phyloP scores from a whole-genome alignment of 1,140 invertebrate species.

The Apis laboriosa region DNA sequence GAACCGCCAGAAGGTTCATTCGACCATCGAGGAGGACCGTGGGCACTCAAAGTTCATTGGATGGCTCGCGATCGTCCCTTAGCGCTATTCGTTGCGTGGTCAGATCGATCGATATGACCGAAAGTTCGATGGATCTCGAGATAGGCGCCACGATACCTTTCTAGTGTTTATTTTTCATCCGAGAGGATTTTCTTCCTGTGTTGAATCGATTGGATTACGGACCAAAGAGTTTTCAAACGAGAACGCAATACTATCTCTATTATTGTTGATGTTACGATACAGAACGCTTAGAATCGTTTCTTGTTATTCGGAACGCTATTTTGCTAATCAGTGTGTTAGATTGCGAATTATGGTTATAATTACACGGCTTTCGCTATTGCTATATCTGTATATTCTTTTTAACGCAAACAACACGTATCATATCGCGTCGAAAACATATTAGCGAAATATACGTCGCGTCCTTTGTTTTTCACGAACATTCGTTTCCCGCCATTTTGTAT shows the following conservation, averaged over 20 bases:
- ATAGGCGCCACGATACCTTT: slow-evolving; percentile 74
- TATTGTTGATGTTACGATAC: slow-evolving; percentile 9
- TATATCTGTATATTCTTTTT: slow-evolving; percentile 11
- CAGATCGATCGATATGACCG: slow-evolving; percentile 61
- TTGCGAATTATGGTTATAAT: slow-evolving; percentile 11
- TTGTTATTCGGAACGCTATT: slow-evolving; percentile 5
- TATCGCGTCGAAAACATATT: background rate
- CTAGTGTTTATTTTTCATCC: slow-evolving; percentile 52
- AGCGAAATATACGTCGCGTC: background rate
- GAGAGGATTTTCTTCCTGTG: background rate
- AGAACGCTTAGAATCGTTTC: slow-evolving; percentile 5
- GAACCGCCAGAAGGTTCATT: slow-evolving; percentile 41
- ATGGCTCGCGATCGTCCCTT: slow-evolving; percentile 45
- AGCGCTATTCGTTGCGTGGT: slow-evolving; percentile 52
- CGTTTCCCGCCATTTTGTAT: background rate
- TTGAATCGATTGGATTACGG: slow-evolving; percentile 18
- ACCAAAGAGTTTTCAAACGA: slow-evolving; percentile 32
- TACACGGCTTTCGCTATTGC: background rate
- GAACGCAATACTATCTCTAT: background rate
- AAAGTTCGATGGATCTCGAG: slow-evolving; percentile 57
- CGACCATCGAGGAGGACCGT: slow-evolving; percentile 50
- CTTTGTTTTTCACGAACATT: background rate
- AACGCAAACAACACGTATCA: background rate
- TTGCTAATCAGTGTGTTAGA: slow-evolving; percentile 3
- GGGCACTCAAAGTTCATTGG: slow-evolving; percentile 59